These are phyloP conservation scores for Bombylius major DNA, from an alignment of 2,888 invertebrate genomes.

Conservation along the genomic window DNA sequence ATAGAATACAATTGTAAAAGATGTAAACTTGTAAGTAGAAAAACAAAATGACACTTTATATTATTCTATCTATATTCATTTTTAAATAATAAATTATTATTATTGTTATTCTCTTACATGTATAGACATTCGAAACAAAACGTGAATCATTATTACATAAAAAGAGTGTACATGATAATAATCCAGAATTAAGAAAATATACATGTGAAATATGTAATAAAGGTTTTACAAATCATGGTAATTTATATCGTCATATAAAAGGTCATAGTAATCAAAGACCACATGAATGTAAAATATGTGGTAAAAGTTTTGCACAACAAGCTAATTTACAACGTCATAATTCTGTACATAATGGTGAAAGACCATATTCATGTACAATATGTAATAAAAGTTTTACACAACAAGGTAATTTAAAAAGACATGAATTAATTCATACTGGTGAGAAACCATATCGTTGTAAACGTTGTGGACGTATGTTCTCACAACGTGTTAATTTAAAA, in stretches of 20 bases:
- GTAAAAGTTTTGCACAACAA: constrained; percentile 33
- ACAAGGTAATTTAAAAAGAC: constrained; percentile 34
- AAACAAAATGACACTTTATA: no score
- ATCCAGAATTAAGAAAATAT: constrained; percentile 31
- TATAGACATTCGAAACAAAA: constrained; percentile 30
- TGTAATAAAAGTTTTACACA: constrained; percentile 35
- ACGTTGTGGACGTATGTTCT: constrained; percentile 32
- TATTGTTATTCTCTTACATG: neutral
- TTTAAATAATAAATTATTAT: neutral
- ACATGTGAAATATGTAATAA: constrained; percentile 32
- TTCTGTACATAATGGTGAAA: constrained; percentile 34
- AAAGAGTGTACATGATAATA: constrained; percentile 28
- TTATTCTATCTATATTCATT: neutral
- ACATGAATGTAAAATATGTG: constrained; percentile 29
- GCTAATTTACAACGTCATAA: constrained; percentile 32
- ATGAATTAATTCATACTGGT: constrained; percentile 34
- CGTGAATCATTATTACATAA: constrained; percentile 33
- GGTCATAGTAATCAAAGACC: constrained; percentile 35
- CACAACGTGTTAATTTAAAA: constrained; percentile 35
- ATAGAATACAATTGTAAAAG: constrained; percentile 1
- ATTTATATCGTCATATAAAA: constrained; percentile 34
- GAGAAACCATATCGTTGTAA: constrained; percentile 35
- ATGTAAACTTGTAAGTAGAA: constrained; percentile 1
- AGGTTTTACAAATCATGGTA: constrained; percentile 34
- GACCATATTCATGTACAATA: constrained; percentile 31